Evolutionary conservation across 1,140 invertebrate genomes (phyloP).

Genomic region (Zophobas morio): DNA sequence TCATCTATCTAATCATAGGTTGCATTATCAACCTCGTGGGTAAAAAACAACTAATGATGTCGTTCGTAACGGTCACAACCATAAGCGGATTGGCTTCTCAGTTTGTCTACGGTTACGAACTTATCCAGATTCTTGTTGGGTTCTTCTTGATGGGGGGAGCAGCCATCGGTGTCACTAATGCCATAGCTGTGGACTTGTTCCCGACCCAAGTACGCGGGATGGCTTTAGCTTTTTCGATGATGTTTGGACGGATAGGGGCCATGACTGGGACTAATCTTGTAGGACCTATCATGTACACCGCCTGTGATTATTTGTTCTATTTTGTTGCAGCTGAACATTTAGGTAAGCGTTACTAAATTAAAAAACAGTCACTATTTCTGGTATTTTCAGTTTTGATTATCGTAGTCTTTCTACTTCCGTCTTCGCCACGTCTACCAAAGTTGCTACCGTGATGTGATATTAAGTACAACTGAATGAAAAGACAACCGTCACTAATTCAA

Average conservation of each 20-base stretch:
- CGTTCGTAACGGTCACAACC: slow-evolving; percentile 50
- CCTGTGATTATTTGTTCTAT: slow-evolving; percentile 69
- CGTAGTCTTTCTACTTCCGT: slow-evolving; percentile 44
- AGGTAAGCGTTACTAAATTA: slow-evolving; percentile 62
- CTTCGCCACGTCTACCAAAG: slow-evolving; percentile 3
- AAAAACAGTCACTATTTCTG: slow-evolving; percentile 11
- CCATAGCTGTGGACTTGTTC: slow-evolving; percentile 64
- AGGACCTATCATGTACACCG: slow-evolving; percentile 68
- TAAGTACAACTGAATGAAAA: background rate
- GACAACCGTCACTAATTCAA: background rate
- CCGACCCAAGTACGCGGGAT: slow-evolving; percentile 69
- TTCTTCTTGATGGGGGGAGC: slow-evolving; percentile 61
- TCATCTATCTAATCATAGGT: slow-evolving; percentile 70
- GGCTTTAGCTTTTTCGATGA: slow-evolving; percentile 72
- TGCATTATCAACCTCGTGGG: slow-evolving; percentile 70
- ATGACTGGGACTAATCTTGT: slow-evolving; percentile 69
- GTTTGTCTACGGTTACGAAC: slow-evolving; percentile 53
- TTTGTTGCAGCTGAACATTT: slow-evolving; percentile 67
- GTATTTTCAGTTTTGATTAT: slow-evolving; percentile 49
- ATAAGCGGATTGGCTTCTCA: slow-evolving; percentile 56
- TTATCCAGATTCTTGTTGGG: slow-evolving; percentile 59
- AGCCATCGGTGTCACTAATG: slow-evolving; percentile 64
- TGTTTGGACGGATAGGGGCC: slow-evolving; percentile 71
- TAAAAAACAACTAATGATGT: slow-evolving; percentile 63
- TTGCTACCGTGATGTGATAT: background rate